Conservation (phyloP, 2,888 invertebrate genomes). For the Acanthosepion esculentum region DNA sequence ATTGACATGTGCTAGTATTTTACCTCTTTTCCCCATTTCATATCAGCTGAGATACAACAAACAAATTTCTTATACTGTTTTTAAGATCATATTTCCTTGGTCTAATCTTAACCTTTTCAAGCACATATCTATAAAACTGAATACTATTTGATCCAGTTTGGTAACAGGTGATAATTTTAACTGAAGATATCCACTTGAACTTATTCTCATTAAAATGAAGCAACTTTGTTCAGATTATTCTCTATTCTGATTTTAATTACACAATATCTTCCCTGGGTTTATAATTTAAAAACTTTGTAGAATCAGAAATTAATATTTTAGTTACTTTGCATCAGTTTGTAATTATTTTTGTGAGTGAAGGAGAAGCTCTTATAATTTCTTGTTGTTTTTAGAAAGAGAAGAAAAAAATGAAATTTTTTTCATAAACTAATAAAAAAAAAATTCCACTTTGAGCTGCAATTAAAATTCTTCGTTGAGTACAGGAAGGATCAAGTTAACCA, state of each 20-base stretch:
- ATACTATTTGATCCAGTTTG: not conserved
- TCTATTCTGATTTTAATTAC: not conserved
- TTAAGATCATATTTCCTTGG: too few relatives aligned
- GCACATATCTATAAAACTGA: too few relatives aligned
- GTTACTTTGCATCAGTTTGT: not conserved
- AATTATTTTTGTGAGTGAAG: not conserved
- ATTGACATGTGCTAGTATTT: too few relatives aligned
- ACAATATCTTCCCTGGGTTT: not conserved
- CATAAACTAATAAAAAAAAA: not conserved
- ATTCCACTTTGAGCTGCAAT: not conserved
- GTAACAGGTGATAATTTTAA: not conserved
- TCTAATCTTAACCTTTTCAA: too few relatives aligned
- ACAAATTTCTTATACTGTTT: too few relatives aligned
- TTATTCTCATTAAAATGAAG: not conserved
- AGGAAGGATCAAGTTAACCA: not conserved
- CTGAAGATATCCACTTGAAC: not conserved
- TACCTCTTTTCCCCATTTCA: too few relatives aligned
- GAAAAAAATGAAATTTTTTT: not conserved
- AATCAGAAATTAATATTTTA: not conserved
- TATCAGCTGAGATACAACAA: too few relatives aligned
- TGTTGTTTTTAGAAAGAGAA: not conserved
- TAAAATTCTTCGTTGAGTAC: not conserved
- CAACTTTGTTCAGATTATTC: not conserved
- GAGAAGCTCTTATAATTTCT: not conserved
- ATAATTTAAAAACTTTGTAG: not conserved